Evolutionary conservation across 1,140 invertebrate species (phyloP).

Genomic region (Calliphora vicina): DNA sequence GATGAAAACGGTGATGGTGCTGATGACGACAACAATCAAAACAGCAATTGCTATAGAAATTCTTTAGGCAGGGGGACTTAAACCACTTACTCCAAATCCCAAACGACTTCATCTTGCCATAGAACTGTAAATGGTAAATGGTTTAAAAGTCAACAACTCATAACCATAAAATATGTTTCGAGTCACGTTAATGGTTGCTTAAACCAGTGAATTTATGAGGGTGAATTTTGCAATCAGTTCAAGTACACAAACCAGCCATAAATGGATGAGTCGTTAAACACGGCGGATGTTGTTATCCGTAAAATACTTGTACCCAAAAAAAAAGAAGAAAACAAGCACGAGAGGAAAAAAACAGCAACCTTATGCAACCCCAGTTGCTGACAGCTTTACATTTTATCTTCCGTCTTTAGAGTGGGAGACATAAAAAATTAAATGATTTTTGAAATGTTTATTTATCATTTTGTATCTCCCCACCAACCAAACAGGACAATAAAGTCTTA

Average conservation of each 20-base stretch:
- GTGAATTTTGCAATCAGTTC: conserved; percentile 13
- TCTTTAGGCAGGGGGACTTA: neutral
- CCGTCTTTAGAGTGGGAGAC: neutral
- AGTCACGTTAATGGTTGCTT: conserved; percentile 21
- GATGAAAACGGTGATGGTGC: neutral
- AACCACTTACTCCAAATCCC: too few species aligned
- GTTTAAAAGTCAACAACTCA: conserved; percentile 35
- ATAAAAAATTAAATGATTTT: neutral
- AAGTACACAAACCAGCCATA: neutral
- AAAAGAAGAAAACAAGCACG: too few species aligned
- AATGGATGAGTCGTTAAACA: conserved; percentile 35
- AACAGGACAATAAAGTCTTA: neutral
- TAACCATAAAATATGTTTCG: conserved; percentile 43
- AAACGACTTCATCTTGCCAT: neutral
- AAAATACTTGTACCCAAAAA: neutral
- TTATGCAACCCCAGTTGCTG: neutral
- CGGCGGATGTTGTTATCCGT: conserved; percentile 33
- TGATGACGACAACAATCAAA: conserved; percentile 36
- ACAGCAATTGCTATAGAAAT: conserved; percentile 29
- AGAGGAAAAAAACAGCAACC: neutral
- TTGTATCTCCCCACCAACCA: neutral
- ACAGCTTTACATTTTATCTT: conserved; percentile 19
- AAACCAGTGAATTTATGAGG: neutral
- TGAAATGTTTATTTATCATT: conserved; percentile 8
- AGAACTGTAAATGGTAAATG: neutral